Evolutionary conservation across 2,888 invertebrate species (phyloP), one percentile per base, ranked within the genome.

Genomic region (Bombylius major): DNA sequence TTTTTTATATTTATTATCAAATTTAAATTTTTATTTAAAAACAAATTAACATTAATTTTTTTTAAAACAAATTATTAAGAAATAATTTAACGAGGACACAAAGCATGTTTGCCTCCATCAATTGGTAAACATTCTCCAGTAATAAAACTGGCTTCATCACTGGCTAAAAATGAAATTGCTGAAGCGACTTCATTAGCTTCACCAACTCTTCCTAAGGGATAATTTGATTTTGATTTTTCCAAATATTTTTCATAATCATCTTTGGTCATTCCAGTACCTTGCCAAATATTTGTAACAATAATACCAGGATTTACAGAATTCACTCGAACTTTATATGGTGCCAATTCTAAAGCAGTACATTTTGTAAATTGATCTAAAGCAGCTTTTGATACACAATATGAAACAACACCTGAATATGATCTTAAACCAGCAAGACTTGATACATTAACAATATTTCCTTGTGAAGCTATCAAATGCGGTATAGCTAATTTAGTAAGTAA

Each of bases 281-380:
- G 86, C 64, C 95, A 94, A 48, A 95, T 70, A 63, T 92, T 87
- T 1, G 96, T 96, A 4, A 85, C 71, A n/a, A 89, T 86, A 0
- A 96, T 94, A 14, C 96, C 97, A 45, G 96, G 96, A 73, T 93
- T 93, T 0, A 95, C 92, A 54, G 87, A 81, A 71, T 96, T 96
- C 0, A 91, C 91, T 39, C 95, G 78, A 0, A 95, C 88, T 60
- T 84, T 82, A 69, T 87, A 87, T 0, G 79, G 66, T 34, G 83
- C 90, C 56, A 91, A 73, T 66, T 91, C 96, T 33, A 98, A 72
- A 8, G 97, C 93, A 5, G 85, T 79, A 69, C 94, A 94, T 68
- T 87, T 81, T 0, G 97, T 98, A 63, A 98, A 84, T 69, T 97
- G 96, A 76, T 98, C 97, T 8, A 97, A 72, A 6, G 94, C 93